A percentile compares a stretch with the other conserved stretches of the same genome.
phyloP scores from a whole-genome alignment of 2,113 vertebrate species.

The Amblyopsis rosae region DNA sequence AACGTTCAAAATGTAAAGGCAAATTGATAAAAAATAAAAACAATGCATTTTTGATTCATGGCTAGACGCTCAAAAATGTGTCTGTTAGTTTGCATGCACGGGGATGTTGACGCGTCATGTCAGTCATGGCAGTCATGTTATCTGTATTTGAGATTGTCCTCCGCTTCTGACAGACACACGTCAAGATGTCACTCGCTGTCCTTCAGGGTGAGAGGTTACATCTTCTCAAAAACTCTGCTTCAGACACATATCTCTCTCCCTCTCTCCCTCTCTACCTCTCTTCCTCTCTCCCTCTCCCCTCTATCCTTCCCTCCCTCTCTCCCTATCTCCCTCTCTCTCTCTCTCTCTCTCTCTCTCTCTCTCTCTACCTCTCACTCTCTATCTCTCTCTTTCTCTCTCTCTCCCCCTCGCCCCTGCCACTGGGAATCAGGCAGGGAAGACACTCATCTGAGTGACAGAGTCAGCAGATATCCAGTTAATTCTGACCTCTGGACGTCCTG shows the following conservation, averaged over 20 bases:
- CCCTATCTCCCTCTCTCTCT: not conserved
- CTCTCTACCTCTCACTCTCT: not conserved
- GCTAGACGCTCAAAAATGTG: not conserved
- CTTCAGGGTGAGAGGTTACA: too few relatives aligned
- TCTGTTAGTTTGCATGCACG: not conserved
- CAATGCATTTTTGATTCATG: not conserved
- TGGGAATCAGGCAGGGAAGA: not conserved
- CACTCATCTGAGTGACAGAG: constrained; percentile 27
- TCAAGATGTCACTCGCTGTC: constrained; percentile 1
- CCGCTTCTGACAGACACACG: constrained; percentile 4
- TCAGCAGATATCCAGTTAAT: constrained; percentile 27
- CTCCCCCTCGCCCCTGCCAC: not conserved
- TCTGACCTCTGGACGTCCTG: constrained; percentile 31
- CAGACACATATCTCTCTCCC: constrained; percentile 11
- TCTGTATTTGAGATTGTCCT: constrained; percentile 7
- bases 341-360: not conserved
- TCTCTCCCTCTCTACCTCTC: constrained; percentile 10
- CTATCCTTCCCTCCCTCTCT: not conserved
- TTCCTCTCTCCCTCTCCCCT: not conserved
- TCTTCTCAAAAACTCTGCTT: not conserved
- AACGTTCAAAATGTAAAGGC: not conserved
- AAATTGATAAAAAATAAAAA: too few relatives aligned
- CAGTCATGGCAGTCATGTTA: constrained; percentile 21
- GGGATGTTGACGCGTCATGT: constrained; percentile 4
- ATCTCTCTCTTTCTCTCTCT: not conserved